These are phyloP conservation scores for Pseudonaja textilis DNA, from an alignment of 2,113 vertebrate species.

Conservation along the genomic window DNA sequence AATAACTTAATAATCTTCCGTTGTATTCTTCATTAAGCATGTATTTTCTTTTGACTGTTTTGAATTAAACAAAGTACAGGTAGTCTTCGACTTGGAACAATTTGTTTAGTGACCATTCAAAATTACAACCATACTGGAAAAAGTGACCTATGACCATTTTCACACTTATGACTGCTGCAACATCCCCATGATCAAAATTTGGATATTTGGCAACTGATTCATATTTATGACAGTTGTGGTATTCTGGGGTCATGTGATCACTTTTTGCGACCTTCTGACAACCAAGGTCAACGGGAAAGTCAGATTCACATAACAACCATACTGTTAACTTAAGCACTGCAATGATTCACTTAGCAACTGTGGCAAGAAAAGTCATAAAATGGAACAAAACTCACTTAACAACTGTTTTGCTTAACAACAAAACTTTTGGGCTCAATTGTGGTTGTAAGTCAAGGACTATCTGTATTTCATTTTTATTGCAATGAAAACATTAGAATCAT, in stretches of 20 bases:
- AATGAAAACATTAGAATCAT: background rate
- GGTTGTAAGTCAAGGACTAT: background rate
- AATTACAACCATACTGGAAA: background rate
- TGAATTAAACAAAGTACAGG: background rate
- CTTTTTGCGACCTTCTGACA: background rate
- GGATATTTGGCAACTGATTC: background rate
- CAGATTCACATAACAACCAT: too few species aligned
- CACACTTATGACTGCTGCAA: background rate
- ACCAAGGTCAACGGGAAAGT: background rate
- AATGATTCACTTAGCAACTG: background rate
- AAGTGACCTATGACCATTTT: background rate
- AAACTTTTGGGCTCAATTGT: background rate
- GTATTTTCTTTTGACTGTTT: background rate
- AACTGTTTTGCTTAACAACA: background rate
- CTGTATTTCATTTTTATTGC: background rate
- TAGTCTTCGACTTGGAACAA: background rate
- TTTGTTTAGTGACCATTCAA: background rate
- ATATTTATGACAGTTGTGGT: background rate
- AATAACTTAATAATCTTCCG: background rate
- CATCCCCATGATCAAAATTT: background rate
- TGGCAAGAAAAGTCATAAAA: background rate
- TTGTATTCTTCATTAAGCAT: background rate
- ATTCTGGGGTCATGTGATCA: background rate
- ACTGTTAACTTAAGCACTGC: too few species aligned
- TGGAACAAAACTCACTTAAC: background rate